Conservation (phyloP, 2,797 vertebrate genomes). For the Hafferia zeledoni region DNA sequence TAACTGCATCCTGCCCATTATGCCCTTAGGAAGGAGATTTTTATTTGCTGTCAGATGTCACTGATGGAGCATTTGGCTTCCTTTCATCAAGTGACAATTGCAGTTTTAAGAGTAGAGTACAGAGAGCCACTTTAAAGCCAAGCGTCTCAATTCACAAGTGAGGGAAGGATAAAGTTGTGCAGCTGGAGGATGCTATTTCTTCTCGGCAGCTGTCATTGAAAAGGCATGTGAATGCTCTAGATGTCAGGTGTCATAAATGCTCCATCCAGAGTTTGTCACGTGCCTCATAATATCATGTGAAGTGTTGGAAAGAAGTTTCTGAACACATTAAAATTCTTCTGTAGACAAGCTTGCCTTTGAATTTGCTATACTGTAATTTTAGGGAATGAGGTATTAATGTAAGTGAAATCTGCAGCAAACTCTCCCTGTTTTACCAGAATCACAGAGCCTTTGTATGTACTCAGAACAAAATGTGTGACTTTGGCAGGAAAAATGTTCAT, state of each 20-base stretch:
- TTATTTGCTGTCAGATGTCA: slow-evolving; percentile 72
- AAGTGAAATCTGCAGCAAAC: not conserved
- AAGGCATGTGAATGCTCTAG: slow-evolving; percentile 68
- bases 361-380: not conserved
- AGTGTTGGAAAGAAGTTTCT: slow-evolving; percentile 18
- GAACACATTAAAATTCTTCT: not conserved
- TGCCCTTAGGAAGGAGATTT: slow-evolving; percentile 69
- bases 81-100: slow-evolving; percentile 66
- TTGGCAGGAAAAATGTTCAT: not conserved
- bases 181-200: slow-evolving; percentile 79
- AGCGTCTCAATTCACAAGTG: slow-evolving; percentile 72
- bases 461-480: not conserved
- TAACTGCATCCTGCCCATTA: slow-evolving; percentile 72
- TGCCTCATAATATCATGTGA: slow-evolving; percentile 53
- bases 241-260: slow-evolving; percentile 73
- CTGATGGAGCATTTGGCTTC: slow-evolving; percentile 70
- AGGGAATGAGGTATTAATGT: not conserved
- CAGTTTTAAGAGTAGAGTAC: slow-evolving; percentile 65
- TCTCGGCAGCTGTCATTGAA: slow-evolving; percentile 74
- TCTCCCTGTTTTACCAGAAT: not conserved
- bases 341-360: not conserved
- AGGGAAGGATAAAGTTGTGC: slow-evolving; percentile 74
- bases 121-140: slow-evolving; percentile 76
- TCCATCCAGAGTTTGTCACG: slow-evolving; percentile 61
- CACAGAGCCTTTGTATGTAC: not conserved